These are phyloP conservation scores for Scaeva pyrastri DNA, from an alignment of 2,888 invertebrate genomes.

Conservation along the genomic window DNA sequence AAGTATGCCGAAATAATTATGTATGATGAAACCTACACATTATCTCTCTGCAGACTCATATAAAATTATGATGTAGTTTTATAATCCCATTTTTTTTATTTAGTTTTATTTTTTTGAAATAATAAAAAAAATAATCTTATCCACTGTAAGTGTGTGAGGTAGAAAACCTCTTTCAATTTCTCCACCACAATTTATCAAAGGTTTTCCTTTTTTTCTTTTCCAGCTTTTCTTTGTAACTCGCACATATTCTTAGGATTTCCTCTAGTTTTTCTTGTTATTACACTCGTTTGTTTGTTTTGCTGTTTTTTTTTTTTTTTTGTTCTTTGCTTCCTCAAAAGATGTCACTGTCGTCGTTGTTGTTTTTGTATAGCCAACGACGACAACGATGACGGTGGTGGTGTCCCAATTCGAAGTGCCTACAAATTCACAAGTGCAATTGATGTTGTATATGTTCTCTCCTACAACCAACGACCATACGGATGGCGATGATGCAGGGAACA, in stretches of 20 bases:
- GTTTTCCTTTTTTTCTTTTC: conserved; percentile 37
- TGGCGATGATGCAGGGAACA: not conserved
- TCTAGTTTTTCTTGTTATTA: conserved; percentile 36
- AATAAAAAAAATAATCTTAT: conserved; percentile 36
- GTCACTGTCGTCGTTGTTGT: conserved; percentile 60
- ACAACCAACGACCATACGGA: conserved; percentile 14
- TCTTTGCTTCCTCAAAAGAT: conserved; percentile 62
- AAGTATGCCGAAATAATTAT: conserved; percentile 27
- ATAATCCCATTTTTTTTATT: not conserved
- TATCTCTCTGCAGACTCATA: not conserved
- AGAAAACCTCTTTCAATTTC: conserved; percentile 33
- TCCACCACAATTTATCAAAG: conserved; percentile 63
- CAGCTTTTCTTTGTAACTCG: not conserved
- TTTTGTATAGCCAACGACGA: not conserved
- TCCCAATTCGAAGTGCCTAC: conserved; percentile 67
- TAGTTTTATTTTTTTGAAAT: not conserved
- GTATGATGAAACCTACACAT: not conserved
- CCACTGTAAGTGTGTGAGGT: too few relatives aligned
- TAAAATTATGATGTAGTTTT: conserved; percentile 2
- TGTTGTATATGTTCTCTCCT: conserved; percentile 36
- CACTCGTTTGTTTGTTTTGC: conserved; percentile 16
- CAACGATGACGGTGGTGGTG: conserved; percentile 40
- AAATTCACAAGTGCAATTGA: conserved; percentile 67
- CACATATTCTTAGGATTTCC: conserved; percentile 63
- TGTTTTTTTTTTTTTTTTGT: too few relatives aligned